A percentile compares a stretch with the other conserved stretches of the same genome.
Conservation (phyloP, 2,888 invertebrate genomes). For the Troides helena region DNA sequence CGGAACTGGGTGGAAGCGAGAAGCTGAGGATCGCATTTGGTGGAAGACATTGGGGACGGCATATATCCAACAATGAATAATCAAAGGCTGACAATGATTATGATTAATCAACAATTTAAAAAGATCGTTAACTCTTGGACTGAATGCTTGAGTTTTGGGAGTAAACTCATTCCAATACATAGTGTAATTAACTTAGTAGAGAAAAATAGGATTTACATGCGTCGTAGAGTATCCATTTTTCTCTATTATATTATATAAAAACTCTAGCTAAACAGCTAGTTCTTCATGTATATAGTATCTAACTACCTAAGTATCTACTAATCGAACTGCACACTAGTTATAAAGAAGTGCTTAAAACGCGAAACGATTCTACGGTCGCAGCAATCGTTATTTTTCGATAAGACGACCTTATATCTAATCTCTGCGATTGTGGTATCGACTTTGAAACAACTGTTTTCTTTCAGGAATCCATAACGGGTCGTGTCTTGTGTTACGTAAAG, state of each 20-base stretch:
- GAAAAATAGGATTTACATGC: no score
- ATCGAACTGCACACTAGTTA: background rate
- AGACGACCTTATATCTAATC: constrained; percentile 59
- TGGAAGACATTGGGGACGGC: no score
- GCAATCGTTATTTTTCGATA: constrained; percentile 45
- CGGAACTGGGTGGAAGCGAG: no score
- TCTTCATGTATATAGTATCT: background rate
- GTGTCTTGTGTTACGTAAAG: constrained; percentile 38
- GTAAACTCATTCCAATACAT: no score
- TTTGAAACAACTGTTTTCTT: constrained; percentile 52
- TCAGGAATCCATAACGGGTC: constrained; percentile 43
- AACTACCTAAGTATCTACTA: background rate
- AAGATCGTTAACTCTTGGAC: no score
- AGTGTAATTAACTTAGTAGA: no score
- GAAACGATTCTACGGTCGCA: constrained; percentile 13
- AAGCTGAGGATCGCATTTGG: no score
- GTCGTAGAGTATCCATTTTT: no score
- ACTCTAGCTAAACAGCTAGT: background rate
- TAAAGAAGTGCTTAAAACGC: background rate
- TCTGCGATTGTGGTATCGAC: constrained; percentile 39
- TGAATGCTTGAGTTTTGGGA: no score
- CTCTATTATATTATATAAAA: background rate
- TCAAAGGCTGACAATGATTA: no score
- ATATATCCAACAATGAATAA: no score
- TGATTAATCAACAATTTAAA: no score